Evolutionary conservation across 2,888 invertebrate genomes (phyloP).

Genomic region (Helobdella robusta): DNA sequence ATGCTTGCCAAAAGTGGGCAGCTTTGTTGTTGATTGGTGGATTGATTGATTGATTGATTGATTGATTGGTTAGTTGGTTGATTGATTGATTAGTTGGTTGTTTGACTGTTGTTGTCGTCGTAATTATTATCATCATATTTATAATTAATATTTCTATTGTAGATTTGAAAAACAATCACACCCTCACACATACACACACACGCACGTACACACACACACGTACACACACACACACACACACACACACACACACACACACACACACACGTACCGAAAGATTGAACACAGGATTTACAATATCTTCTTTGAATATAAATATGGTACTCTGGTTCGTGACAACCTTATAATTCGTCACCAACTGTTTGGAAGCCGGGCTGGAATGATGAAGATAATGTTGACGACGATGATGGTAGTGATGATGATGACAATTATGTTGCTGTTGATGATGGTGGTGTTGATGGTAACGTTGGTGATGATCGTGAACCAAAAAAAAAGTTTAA

Average conservation of each 20-base stretch:
- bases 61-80: too few species aligned
- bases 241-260: background rate
- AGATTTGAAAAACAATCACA: too few species aligned
- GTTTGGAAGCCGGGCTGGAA: background rate
- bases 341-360: background rate
- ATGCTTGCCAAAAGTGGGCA: background rate
- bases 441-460: background rate
- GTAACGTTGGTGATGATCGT: background rate
- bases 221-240: too few species aligned
- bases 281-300: constrained; percentile 3
- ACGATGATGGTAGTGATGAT: too few species aligned
- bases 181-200: too few species aligned
- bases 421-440: too few species aligned
- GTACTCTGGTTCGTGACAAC: background rate
- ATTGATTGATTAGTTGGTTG: too few species aligned
- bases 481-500: background rate
- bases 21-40: constrained; percentile 8
- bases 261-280: constrained; percentile 11
- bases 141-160: too few species aligned
- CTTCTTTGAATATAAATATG: constrained; percentile 20
- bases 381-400: background rate
- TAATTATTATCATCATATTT: too few species aligned
- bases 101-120: too few species aligned
- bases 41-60: too few species aligned
- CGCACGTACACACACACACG: too few species aligned